Evolutionary conservation across 64 coral and sea anemone species (phyloP), one percentile per base, ranked within the genome.

Genomic region (Montipora sp.): DNA sequence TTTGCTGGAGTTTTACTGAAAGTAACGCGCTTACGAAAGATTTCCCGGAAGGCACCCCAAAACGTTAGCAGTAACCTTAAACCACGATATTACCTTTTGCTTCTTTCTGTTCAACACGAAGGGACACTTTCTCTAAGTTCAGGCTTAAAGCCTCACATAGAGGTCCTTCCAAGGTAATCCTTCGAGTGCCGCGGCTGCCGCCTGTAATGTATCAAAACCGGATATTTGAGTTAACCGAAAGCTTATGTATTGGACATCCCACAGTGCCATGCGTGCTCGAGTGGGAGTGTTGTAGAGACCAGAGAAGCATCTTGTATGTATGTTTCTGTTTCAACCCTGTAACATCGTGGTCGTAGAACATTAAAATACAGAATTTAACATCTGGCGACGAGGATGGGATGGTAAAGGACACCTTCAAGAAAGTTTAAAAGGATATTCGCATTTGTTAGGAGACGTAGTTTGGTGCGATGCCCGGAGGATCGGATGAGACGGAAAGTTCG

Each of bases 381-480:
- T 21, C 15, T 70, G n/a, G 66, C 7, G 14, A 70, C 66, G 14
- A 70, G 66, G 66, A 70, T 70, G 66, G 66, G 66, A 19, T 70
- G 66, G n/a, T 70, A 70, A 21, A 70, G 66, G 66, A 70, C 5
- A 70, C 66, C n/a, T 70, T 70, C 66, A 21, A 19, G 66, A 21
- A 70, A 21, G 66, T 70, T 70, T 70, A 19, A 15, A 70, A 21
- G 15, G 66, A 21, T 16, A 70, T 70, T 70, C 18, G 12, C 66
- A 21, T 70, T 19, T 70, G 66, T 70, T 70, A 20, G 66, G 66
- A 20, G 66, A 21, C 66, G 13, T 70, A 18, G 66, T 70, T 70
- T 70, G 66, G 66, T 70, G 66, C 66, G 66, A 70, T 70, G 66
- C 66, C 66, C 66, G 66, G 66, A 21, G n/a, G 13, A 70, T 70